These are phyloP conservation scores for Podarcis raffonei DNA, from an alignment of 2,113 vertebrate species.

Conservation along the genomic window DNA sequence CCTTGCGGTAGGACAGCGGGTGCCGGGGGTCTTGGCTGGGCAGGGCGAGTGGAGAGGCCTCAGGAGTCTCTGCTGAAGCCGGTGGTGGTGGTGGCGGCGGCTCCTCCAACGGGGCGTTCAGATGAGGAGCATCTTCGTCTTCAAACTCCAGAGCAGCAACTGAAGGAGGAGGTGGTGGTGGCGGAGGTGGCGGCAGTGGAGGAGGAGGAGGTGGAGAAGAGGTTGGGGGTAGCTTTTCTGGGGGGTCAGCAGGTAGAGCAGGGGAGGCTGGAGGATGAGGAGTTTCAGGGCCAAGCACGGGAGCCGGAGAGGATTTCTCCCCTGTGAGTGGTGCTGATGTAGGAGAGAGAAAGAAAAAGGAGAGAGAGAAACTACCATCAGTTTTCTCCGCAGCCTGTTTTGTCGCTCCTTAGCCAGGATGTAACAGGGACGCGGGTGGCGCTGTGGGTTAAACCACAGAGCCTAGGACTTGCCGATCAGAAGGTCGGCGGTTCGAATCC, in stretches of 20 bases:
- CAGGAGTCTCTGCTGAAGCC: accelerated
- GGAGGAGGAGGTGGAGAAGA: constrained; percentile 14
- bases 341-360: background rate
- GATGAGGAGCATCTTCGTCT: constrained; percentile 40
- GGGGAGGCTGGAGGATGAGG: constrained; percentile 49
- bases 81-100: background rate
- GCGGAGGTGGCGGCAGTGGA: constrained; percentile 14
- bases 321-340: background rate
- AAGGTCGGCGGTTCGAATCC: too few relatives aligned
- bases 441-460: too few relatives aligned
- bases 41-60: background rate
- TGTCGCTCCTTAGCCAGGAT: background rate
- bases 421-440: too few relatives aligned
- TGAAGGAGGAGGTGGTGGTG: constrained; percentile 37
- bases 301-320: background rate
- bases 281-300: background rate
- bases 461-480: too few relatives aligned
- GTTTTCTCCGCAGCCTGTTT: background rate
- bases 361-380: background rate
- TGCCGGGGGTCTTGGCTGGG: constrained; percentile 59
- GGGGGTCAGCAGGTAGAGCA: constrained; percentile 28
- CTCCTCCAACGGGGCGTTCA: background rate
- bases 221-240: constrained; percentile 1
- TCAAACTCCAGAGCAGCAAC: constrained; percentile 1
- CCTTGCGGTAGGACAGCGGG: constrained; percentile 70